A percentile compares a stretch with the other conserved stretches of the same genome.
Conservation (phyloP, 1,140 invertebrate species). For the Rhagoletis zephyria region DNA sequence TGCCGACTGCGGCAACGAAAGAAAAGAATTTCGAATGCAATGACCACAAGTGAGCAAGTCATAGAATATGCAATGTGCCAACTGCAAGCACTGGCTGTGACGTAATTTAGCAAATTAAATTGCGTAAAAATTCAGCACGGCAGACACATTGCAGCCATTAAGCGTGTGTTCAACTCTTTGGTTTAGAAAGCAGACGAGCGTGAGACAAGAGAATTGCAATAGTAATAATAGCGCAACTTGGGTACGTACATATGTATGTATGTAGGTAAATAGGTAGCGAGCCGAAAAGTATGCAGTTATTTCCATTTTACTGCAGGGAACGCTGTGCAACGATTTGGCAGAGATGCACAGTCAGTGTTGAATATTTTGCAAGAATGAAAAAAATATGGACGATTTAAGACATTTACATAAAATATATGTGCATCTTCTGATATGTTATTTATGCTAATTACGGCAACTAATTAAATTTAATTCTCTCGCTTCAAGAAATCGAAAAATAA, state of each 20-base stretch:
- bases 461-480: no score
- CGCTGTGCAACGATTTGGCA: no score
- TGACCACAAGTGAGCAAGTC: constrained; percentile 10
- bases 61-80: constrained; percentile 45
- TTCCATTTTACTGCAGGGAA: no score
- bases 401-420: no score
- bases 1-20: not conserved
- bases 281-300: no score
- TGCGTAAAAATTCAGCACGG: constrained; percentile 35
- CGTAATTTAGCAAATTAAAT: constrained; percentile 43
- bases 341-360: no score
- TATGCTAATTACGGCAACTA: no score
- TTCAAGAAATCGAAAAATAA: no score
- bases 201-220: not conserved
- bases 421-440: no score
- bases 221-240: not conserved
- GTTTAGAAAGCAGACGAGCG: not conserved
- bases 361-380: no score
- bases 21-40: constrained; percentile 44
- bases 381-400: no score
- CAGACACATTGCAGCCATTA: constrained; percentile 45
- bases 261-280: no score
- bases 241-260: not conserved
- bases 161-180: constrained; percentile 32
- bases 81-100: constrained; percentile 7